Conservation (phyloP, 2,888 invertebrate genomes). For the Calliopum simillimum region DNA sequence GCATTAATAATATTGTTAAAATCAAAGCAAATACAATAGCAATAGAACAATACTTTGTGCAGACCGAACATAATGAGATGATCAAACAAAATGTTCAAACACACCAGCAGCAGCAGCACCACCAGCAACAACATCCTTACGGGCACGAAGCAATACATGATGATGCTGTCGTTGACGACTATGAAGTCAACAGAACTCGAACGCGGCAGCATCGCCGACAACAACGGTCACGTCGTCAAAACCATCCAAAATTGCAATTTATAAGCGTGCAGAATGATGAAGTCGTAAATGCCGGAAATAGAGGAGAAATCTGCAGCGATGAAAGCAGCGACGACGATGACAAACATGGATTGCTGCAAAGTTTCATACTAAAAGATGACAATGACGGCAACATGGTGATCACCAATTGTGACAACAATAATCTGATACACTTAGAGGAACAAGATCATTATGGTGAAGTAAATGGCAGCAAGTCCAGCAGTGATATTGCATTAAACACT, state of each 20-base stretch:
- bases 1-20: neutral
- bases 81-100: neutral
- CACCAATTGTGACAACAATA: slow-evolving; percentile 27
- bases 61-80: neutral
- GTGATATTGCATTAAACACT: neutral
- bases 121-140: neutral
- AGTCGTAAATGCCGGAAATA: slow-evolving; percentile 15
- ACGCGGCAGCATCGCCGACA: neutral
- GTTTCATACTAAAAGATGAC: slow-evolving; percentile 36
- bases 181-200: neutral
- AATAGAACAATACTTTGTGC: slow-evolving; percentile 19
- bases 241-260: neutral
- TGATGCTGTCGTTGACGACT: neutral
- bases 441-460: slow-evolving; percentile 34
- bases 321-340: slow-evolving; percentile 21
- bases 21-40: neutral
- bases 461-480: slow-evolving; percentile 39
- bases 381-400: slow-evolving; percentile 26
- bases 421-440: slow-evolving; percentile 10
- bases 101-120: neutral
- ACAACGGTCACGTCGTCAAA: neutral
- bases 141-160: too few species aligned
- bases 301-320: slow-evolving; percentile 43
- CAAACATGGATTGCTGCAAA: slow-evolving; percentile 27
- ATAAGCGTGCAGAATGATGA: neutral